Evolutionary conservation across 1,140 invertebrate species (phyloP), one percentile per base, ranked within the genome.

Genomic region (Gonatopus flavifemur): DNA sequence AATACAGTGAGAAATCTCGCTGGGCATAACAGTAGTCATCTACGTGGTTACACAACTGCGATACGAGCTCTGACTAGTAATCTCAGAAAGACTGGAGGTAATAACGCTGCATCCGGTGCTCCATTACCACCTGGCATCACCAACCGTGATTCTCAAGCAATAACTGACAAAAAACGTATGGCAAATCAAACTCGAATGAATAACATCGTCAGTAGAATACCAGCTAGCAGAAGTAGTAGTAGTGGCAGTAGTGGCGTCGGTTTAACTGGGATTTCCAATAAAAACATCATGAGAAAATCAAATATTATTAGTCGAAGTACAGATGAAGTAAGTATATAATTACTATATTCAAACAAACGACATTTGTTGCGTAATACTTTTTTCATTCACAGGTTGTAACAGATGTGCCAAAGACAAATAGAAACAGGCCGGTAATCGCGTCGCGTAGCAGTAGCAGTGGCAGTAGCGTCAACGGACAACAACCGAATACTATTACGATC

Each of bases 1-100:
- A 87, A 88, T 57, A 91, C 89, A 0, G 89, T 91, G 0, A 80
- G 86, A 49, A 84, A 86, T 38, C 79, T 86, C 15, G 80, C 83
- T n/a, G n/a, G n/a, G 2, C 69, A 77, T 0, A 75, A 69, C 45
- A 52, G 52, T 24, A 42, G 49, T 13, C 72, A 71, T n/a, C 38
- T 67, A 3, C 69, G 64, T 36, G 72, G 57, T 55, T 79, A 77
- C 58, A 79, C 62, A 3, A 74, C 76, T 18, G 68, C 78, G 1
- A 72, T 76, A 45, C 53, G 75, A 19, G 70, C 70, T 15, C 52
- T 74, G 16, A 73, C 77, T n/a, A 77, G 57, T 40, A 65, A 79
- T 51, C 41, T 77, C 32, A 54, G 71, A 25, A 74, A 74, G 31
- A 59, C 57, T 45, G 50, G 57, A 51, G n/a, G n/a, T n/a, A n/a